Conservation (phyloP, 1,140 invertebrate genomes). For the Hypothenemus hampei region DNA sequence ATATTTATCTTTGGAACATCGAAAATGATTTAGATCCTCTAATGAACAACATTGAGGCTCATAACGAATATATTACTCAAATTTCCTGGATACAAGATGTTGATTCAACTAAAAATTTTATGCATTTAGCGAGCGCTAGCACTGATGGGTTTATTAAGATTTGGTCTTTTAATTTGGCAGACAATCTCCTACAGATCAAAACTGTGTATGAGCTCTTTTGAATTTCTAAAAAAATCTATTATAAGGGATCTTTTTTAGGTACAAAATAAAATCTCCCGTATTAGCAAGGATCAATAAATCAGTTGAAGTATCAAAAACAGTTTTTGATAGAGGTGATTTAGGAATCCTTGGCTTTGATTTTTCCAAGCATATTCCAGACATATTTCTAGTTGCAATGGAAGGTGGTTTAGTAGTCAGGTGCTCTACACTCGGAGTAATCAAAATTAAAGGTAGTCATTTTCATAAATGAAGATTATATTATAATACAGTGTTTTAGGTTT, state of each 20-base stretch:
- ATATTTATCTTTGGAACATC: conserved; percentile 40
- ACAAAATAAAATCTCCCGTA: conserved; percentile 35
- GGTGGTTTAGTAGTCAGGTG: conserved; percentile 41
- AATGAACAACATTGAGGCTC: conserved; percentile 29
- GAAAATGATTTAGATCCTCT: conserved; percentile 38
- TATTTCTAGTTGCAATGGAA: conserved; percentile 42
- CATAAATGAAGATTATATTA: neutral
- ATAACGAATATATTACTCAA: conserved; percentile 38
- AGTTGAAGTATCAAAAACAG: conserved; percentile 14
- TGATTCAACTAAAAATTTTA: conserved; percentile 29
- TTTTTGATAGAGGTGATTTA: conserved; percentile 30
- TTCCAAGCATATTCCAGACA: conserved; percentile 37
- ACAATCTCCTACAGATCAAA: conserved; percentile 29
- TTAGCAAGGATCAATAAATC: conserved; percentile 29
- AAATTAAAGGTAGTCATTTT: conserved; percentile 34
- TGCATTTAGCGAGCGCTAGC: conserved; percentile 38
- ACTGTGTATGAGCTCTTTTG: conserved; percentile 27
- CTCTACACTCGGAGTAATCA: conserved; percentile 36
- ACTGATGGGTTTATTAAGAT: conserved; percentile 39
- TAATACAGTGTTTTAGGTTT: too few species aligned
- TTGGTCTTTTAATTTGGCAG: conserved; percentile 35
- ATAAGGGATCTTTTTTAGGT: conserved; percentile 27
- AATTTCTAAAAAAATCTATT: neutral
- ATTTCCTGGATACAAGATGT: conserved; percentile 38
- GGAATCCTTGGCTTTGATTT: conserved; percentile 44